These are phyloP conservation scores for Lepidocyrtoides sp. DNA, from an alignment of 2,888 invertebrate species.

Conservation along the genomic window DNA sequence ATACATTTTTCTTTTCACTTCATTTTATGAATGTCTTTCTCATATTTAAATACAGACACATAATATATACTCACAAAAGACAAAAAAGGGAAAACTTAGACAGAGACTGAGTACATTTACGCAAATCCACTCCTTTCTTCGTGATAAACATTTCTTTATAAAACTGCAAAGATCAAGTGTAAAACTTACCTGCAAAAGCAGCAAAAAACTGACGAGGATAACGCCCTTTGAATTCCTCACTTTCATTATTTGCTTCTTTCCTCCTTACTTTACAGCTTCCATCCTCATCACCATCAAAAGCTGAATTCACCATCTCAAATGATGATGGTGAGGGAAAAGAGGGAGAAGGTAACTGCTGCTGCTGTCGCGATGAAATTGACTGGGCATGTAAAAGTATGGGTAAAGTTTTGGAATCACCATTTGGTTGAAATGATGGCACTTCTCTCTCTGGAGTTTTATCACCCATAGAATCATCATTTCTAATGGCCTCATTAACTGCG, in stretches of 20 bases:
- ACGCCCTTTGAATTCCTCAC: constrained; percentile 71
- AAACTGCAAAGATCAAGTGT: constrained; percentile 51
- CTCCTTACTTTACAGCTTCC: not conserved
- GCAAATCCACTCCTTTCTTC: not conserved
- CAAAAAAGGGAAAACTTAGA: not conserved
- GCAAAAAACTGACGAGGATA: constrained; percentile 83
- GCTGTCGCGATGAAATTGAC: constrained; percentile 16
- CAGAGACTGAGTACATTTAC: not conserved
- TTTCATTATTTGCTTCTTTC: constrained; percentile 54
- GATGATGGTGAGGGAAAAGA: not conserved
- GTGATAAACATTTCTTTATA: not conserved
- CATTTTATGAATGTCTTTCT: not conserved
- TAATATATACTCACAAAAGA: not conserved
- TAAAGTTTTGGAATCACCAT: constrained; percentile 75
- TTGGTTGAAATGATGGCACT: constrained; percentile 76
- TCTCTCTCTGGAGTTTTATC: constrained; percentile 76
- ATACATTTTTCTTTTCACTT: not conserved
- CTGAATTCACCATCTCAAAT: not conserved
- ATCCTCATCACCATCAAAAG: constrained; percentile 42
- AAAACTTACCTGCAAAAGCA: constrained; percentile 83
- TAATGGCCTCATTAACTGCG: constrained; percentile 80
- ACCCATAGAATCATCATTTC: constrained; percentile 77
- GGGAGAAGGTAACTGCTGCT: constrained; percentile 3
- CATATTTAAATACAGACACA: not conserved
- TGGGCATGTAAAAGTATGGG: constrained; percentile 55